Evolutionary conservation across 2,113 vertebrate genomes (phyloP), one percentile per base, ranked within the genome.

Genomic region (Empidonax traillii): DNA sequence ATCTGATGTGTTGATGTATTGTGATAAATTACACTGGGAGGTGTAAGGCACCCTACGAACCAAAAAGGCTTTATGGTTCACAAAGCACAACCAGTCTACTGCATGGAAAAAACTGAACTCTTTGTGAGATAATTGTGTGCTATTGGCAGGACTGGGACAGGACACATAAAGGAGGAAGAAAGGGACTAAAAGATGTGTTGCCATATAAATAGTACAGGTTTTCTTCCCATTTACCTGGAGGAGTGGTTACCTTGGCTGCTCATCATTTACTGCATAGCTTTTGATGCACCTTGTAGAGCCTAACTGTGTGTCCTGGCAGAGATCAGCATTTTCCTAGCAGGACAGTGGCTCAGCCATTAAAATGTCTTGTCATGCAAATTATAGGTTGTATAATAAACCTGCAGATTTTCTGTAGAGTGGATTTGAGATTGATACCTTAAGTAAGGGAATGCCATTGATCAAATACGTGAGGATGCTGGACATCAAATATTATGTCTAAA

Each of bases 401-500:
- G 35, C 47, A 52, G 0, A 66, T 87, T 94, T 91, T 89, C 85
- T 79, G 37, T 58, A 28, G 49, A 56, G 46, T 90, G 75, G 30
- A 14, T 75, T 82, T 95, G 65, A 69, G 72, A 73, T 39, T 68
- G 66, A 62, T 86, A 67, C 47, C 47, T 63, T 66, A 84, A 87
- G 55, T 84, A 84, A 55, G 52, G 49, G 51, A 56, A 78, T 41
- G 80, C 75, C 74, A 30, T 81, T 87, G 78, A 80, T 93, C 71
- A 83, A 69, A 58, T 85, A 31, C 19, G 3, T 59, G 46, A 76
- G 74, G 71, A 90, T 91, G 81, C 78, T 95, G 87, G 59, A 82
- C 63, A 80, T 91, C 41, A 85, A 94, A 85, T 94, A 46, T 22
- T 94, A 55, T 67, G 71, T 69, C 71, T 71, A 90, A 91, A 91